Base-by-base conservation (phyloP, 2,113 vertebrate genomes). In the Vulpes vulpes region DNA sequence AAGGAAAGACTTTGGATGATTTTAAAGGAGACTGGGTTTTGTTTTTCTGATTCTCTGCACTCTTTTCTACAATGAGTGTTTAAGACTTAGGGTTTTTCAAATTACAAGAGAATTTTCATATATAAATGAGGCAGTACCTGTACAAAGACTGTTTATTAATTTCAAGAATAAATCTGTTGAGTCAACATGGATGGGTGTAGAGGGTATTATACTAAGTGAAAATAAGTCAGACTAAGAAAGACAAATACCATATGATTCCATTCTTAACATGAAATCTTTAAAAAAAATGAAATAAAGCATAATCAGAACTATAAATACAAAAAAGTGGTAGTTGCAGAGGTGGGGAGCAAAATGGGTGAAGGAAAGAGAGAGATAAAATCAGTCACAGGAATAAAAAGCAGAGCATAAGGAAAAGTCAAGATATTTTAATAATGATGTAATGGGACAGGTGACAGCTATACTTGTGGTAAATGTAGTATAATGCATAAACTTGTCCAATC, bases 101-200 rank as follows among this genome's bases (percentile, higher is more conserved):
- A 84, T 81, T 83, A 73, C 11, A 32, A 91, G 32, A 94, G 23
- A 91, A 92, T 19, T 80, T 62, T 43, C 64, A 95, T 22, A 60
- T 81, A 94, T 79, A 91, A 88, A 62, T 11, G 9, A 92, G 43
- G 22, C 3, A 93, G 30, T 88, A 91, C 12, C 49, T 43, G 38
- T 3, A 90, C 9, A 60, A 87, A 92, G 20, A 89, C 3, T 51
- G 11, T 73, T 67, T 76, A n/a, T 76, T 87, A 78, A 88, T 53
- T 83, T 43, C 43, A 43, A 69, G 69, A 38, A 38, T 73, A 73
- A 73, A 73, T 73, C 69, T 73, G 69, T 73, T 73, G 69, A 38
- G 35, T 23, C 69, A 73, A 73, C 35, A 73, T 38, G 69, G 35
- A 38, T 73, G 69, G n/a, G 23, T 19, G 22, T 73, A 73, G 10